phyloP scores from a whole-genome alignment of 2,113 vertebrate species.

The Lanius collurio region DNA sequence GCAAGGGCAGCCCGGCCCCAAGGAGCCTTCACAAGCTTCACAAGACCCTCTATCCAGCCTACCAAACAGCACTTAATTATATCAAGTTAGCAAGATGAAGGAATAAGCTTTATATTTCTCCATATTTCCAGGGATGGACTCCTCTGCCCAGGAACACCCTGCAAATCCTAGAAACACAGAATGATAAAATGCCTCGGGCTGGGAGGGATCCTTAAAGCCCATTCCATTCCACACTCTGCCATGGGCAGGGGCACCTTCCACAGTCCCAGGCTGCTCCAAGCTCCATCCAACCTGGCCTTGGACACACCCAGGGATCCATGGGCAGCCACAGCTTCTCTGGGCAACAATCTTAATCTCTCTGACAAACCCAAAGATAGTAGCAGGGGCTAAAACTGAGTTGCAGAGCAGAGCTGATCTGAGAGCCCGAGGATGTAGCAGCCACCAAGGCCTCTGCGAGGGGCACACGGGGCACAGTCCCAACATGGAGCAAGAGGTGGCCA shows the following conservation, averaged over 20 bases:
- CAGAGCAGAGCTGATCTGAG: neutral
- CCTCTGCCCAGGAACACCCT: neutral
- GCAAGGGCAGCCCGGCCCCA: neutral
- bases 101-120: fast-evolving
- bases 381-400: neutral
- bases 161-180: neutral
- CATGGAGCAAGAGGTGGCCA: fast-evolving
- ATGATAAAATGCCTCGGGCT: neutral
- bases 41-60: neutral
- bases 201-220: neutral
- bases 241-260: neutral
- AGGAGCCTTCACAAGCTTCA: neutral
- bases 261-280: neutral
- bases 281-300: neutral
- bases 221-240: fast-evolving
- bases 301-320: neutral
- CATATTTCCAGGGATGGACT: neutral
- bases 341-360: neutral
- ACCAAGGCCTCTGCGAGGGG: neutral
- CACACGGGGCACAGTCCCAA: fast-evolving
- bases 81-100: fast-evolving
- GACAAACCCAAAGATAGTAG: fast-evolving
- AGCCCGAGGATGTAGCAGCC: neutral
- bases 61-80: neutral
- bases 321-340: neutral